These are phyloP conservation scores for Augochlora pura DNA, from an alignment of 1,140 invertebrate species.

Conservation along the genomic window DNA sequence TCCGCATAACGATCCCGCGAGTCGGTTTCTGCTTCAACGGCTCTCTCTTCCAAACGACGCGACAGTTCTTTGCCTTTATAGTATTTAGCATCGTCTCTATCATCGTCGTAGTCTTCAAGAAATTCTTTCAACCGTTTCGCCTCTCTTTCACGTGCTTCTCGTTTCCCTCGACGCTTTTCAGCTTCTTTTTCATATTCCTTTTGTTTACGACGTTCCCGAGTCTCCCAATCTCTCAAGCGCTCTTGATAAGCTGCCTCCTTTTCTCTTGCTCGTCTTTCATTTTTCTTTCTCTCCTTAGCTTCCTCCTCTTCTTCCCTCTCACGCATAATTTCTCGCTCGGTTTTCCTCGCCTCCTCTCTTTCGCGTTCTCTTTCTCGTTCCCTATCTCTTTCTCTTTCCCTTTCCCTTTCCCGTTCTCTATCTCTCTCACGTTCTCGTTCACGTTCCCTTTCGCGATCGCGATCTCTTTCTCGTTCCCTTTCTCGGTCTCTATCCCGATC, in stretches of 20 bases:
- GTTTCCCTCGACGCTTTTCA: constrained; percentile 90
- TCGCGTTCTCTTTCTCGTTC: constrained; percentile 75
- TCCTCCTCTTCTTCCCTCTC: constrained; percentile 96
- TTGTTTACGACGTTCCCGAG: constrained; percentile 93
- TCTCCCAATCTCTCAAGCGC: constrained; percentile 93
- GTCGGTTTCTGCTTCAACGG: constrained; percentile 95
- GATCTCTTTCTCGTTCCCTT: constrained; percentile 66
- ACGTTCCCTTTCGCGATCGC: constrained; percentile 71
- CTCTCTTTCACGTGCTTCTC: constrained; percentile 92
- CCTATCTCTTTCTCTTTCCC: constrained; percentile 67
- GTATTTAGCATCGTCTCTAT: constrained; percentile 97
- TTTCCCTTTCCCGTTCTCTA: constrained; percentile 67
- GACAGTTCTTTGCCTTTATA: constrained; percentile 97
- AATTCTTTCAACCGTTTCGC: constrained; percentile 97
- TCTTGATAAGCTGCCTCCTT: constrained; percentile 97
- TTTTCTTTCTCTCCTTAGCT: constrained; percentile 92
- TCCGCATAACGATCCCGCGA: constrained; percentile 93
- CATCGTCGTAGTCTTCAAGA: constrained; percentile 99
- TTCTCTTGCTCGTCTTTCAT: constrained; percentile 94
- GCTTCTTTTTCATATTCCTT: constrained; percentile 96
- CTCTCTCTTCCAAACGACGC: constrained; percentile 92
- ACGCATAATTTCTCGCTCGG: constrained; percentile 83
- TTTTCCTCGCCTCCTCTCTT: constrained; percentile 81
- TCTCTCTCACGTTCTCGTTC: constrained; percentile 73
- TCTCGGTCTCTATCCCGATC: constrained; percentile 73